Conservation (phyloP, 2,113 vertebrate genomes). For the Circaetus gallicus region DNA sequence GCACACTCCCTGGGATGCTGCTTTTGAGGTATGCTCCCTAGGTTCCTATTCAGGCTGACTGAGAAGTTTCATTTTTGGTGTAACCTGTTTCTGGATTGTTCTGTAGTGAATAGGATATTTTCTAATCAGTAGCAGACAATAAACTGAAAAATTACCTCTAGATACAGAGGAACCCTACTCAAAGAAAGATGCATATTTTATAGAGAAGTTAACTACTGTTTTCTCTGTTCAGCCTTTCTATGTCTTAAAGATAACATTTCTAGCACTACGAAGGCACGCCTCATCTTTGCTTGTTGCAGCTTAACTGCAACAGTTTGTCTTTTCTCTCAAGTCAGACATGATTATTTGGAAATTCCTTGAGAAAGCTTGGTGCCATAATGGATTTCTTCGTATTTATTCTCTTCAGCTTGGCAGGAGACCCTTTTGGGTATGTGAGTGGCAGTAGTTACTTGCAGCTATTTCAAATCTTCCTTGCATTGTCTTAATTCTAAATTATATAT, state of each 20-base stretch:
- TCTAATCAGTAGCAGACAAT: not conserved
- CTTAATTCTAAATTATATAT: not conserved
- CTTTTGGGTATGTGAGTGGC: not conserved
- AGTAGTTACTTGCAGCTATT: not conserved
- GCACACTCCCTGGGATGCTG: accelerated
- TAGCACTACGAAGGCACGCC: not conserved
- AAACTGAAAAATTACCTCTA: not conserved
- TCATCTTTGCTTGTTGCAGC: not conserved
- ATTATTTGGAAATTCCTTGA: not conserved
- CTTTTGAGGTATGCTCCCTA: not conserved
- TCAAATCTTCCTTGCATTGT: not conserved
- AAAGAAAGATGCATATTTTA: not conserved
- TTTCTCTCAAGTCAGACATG: not conserved
- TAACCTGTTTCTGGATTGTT: not conserved
- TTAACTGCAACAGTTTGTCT: not conserved
- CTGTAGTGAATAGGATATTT: not conserved
- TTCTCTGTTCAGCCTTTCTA: not conserved
- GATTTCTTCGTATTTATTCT: not conserved
- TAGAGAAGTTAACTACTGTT: not conserved
- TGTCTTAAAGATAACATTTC: not conserved
- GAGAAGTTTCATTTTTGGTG: not conserved
- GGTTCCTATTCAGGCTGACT: not conserved
- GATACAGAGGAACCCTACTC: not conserved
- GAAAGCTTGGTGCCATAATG: not conserved
- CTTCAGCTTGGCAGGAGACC: not conserved